Conservation (phyloP, 1,140 invertebrate species). For the Drosophila virilis region DNA sequence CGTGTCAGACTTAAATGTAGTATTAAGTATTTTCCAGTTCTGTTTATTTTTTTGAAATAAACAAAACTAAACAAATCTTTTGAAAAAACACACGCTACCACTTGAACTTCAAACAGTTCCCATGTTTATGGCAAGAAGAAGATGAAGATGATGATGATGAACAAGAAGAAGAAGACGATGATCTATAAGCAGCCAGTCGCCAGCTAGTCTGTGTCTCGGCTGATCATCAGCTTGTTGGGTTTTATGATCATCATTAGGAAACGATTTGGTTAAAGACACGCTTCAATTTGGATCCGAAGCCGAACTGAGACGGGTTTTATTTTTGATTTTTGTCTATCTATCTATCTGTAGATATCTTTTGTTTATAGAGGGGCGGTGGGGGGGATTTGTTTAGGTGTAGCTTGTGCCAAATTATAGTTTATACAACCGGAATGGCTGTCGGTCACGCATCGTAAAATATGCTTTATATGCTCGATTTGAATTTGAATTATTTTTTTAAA, state of each 20-base stretch:
- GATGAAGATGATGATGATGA: too few relatives aligned
- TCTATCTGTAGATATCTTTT: not conserved
- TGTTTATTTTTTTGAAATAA: not conserved
- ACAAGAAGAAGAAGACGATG: too few relatives aligned
- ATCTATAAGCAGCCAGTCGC: not conserved
- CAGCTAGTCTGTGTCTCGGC: constrained; percentile 20
- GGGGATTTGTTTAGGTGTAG: constrained; percentile 13
- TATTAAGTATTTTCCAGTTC: not conserved
- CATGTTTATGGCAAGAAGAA: constrained; percentile 19
- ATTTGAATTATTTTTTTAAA: constrained; percentile 10
- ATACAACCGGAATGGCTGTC: constrained; percentile 45
- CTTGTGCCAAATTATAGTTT: constrained; percentile 60
- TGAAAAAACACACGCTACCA: constrained; percentile 15
- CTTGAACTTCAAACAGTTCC: constrained; percentile 33
- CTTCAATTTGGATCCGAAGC: constrained; percentile 37
- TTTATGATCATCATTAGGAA: constrained; percentile 60
- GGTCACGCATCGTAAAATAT: constrained; percentile 68
- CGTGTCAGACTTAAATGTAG: too few relatives aligned
- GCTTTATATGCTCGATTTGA: constrained; percentile 34
- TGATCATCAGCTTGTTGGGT: constrained; percentile 48
- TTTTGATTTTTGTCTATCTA: not conserved
- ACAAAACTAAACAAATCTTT: constrained; percentile 12
- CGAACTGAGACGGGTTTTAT: constrained; percentile 46
- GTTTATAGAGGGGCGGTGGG: not conserved
- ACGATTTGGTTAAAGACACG: constrained; percentile 64